phyloP scores from a whole-genome alignment of 2,888 invertebrate genomes.

The Cheilosia impressa region DNA sequence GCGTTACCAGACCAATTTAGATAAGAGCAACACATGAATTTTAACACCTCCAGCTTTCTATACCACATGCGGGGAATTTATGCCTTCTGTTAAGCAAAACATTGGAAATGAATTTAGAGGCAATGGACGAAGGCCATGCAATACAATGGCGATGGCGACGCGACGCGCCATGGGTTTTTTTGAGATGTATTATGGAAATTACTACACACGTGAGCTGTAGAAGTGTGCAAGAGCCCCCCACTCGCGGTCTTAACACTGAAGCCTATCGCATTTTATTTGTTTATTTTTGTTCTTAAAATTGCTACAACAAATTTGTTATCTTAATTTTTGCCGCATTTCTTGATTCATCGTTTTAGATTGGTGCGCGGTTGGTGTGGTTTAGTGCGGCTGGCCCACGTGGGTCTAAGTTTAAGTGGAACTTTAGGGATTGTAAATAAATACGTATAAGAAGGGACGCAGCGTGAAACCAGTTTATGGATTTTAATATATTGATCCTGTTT shows the following conservation, averaged over 20 bases:
- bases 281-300: constrained; percentile 69
- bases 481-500: background rate
- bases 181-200: constrained; percentile 69
- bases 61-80: constrained; percentile 66
- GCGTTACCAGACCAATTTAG: constrained; percentile 76
- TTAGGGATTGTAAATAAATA: background rate
- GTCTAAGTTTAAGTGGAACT: constrained; percentile 18
- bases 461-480: constrained; percentile 26
- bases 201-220: constrained; percentile 14
- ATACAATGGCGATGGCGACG: constrained; percentile 70
- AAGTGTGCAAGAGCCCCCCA: background rate
- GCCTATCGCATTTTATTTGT: constrained; percentile 67
- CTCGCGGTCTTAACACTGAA: constrained; percentile 33
- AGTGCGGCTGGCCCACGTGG: constrained; percentile 23
- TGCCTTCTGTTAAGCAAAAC: constrained; percentile 75
- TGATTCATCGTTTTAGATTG: constrained; percentile 75
- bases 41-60: constrained; percentile 76
- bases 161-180: constrained; percentile 14
- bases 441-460: background rate
- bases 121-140: constrained; percentile 62
- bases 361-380: constrained; percentile 2
- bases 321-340: constrained; percentile 75
- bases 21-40: constrained; percentile 76
- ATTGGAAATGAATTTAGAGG: constrained; percentile 74
- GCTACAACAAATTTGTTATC: constrained; percentile 74